Percentiles rank a stretch among this genome's conserved stretches.
phyloP scores from a whole-genome alignment of 1,140 invertebrate species.

The Drosophila sp. region DNA sequence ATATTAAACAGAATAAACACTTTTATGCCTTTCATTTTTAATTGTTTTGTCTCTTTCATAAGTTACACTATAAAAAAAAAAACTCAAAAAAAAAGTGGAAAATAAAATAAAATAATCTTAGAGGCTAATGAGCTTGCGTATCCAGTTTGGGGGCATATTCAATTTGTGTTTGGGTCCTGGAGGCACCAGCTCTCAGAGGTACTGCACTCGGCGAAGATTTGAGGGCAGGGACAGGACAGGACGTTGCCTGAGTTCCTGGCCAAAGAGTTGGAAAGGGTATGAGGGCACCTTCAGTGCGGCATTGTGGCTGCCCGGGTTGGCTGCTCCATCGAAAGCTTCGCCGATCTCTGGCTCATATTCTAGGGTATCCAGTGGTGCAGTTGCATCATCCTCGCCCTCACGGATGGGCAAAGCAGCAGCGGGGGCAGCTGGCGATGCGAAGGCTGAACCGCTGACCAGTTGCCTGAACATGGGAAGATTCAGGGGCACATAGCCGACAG shows the following conservation, averaged over 20 bases:
- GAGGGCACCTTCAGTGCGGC: not conserved
- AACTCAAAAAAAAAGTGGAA: too few relatives aligned
- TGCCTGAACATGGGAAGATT: constrained; percentile 65
- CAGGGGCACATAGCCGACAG: constrained; percentile 61
- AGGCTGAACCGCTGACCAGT: not conserved
- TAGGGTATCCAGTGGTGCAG: too few relatives aligned
- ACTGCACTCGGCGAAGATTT: constrained; percentile 51
- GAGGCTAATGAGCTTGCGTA: not conserved
- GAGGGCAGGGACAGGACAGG: constrained; percentile 35
- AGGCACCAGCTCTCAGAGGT: constrained; percentile 1
- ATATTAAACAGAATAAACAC: too few relatives aligned
- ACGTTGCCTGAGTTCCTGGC: constrained; percentile 24
- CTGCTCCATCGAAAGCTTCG: not conserved
- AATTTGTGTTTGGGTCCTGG: not conserved
- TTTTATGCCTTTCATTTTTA: too few relatives aligned
- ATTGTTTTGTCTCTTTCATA: too few relatives aligned
- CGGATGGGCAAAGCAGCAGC: constrained; percentile 10
- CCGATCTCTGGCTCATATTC: constrained; percentile 16
- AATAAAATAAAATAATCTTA: too few relatives aligned
- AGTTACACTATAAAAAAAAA: too few relatives aligned
- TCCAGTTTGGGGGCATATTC: not conserved
- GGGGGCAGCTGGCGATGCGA: not conserved
- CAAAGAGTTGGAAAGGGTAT: constrained; percentile 6
- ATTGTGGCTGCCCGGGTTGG: too few relatives aligned
- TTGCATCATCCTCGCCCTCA: constrained; percentile 37